phyloP scores from a whole-genome alignment of 2,888 invertebrate genomes.

The Dusona sp. region DNA sequence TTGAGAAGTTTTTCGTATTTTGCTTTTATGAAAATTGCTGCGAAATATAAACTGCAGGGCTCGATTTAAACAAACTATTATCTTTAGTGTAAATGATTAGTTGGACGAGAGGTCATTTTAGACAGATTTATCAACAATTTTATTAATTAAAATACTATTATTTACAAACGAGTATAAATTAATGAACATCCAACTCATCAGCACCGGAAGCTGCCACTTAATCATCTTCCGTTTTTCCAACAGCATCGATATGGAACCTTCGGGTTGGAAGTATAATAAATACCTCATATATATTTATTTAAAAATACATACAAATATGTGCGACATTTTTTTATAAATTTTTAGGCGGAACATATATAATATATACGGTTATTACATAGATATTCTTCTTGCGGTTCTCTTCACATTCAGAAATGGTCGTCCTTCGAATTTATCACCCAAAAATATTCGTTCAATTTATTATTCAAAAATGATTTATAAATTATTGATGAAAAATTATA shows the following conservation, averaged over 20 bases:
- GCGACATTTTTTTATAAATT: slow-evolving; percentile 13
- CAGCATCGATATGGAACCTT: slow-evolving; percentile 17
- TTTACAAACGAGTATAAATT: slow-evolving; percentile 83
- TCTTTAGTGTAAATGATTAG: background rate
- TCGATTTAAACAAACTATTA: background rate
- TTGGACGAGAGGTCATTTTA: background rate
- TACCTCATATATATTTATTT: slow-evolving; percentile 23
- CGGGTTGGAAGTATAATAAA: slow-evolving; percentile 8
- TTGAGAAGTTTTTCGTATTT: background rate
- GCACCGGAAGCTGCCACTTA: slow-evolving; percentile 72
- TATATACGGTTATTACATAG: background rate
- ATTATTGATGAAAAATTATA: background rate
- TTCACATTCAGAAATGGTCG: background rate
- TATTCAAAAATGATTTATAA: slow-evolving; percentile 2
- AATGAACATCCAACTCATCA: slow-evolving; percentile 80
- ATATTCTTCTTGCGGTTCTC: background rate
- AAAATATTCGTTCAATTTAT: background rate
- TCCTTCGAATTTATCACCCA: background rate
- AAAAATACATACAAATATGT: slow-evolving; percentile 9
- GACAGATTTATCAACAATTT: slow-evolving; percentile 76
- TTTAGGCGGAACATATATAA: slow-evolving; percentile 1
- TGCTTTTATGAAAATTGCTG: background rate
- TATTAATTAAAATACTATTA: slow-evolving; percentile 82
- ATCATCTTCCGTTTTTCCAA: slow-evolving; percentile 17
- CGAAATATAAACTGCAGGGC: background rate